These are phyloP conservation scores for Baccha elongata DNA, from an alignment of 2,888 invertebrate species.

Conservation along the genomic window DNA sequence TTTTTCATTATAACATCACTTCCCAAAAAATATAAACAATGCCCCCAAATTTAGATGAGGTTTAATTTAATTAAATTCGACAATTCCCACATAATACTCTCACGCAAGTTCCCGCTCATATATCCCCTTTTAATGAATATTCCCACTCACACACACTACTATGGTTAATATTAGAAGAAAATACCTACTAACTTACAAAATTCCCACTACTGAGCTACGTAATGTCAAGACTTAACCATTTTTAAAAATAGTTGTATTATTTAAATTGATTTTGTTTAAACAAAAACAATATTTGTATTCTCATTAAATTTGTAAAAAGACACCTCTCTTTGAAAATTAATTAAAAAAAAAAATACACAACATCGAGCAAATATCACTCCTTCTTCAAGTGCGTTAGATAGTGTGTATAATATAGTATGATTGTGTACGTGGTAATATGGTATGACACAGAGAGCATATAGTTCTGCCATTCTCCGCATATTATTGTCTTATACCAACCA, in stretches of 20 bases:
- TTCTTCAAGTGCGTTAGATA: constrained; percentile 58
- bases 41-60: constrained; percentile 24
- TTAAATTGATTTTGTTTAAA: too few species aligned
- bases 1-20: not conserved
- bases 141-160: constrained; percentile 24
- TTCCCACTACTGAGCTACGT: not conserved
- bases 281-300: too few species aligned
- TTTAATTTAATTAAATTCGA: constrained; percentile 50
- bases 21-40: constrained; percentile 18
- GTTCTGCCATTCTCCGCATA: constrained; percentile 34
- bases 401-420: constrained; percentile 37
- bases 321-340: not conserved
- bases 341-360: not conserved
- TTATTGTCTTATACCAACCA: constrained; percentile 55
- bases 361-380: constrained; percentile 36
- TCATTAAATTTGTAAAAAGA: too few species aligned
- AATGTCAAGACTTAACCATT: not conserved
- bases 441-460: constrained; percentile 9
- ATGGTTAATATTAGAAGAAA: not conserved
- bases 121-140: constrained; percentile 25
- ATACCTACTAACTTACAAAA: not conserved
- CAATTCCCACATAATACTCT: constrained; percentile 27
- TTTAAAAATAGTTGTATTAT: not conserved
- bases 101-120: constrained; percentile 56
- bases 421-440: constrained; percentile 48